Conservation (phyloP, 2,888 invertebrate genomes). For the Phymatocera aterrima region DNA sequence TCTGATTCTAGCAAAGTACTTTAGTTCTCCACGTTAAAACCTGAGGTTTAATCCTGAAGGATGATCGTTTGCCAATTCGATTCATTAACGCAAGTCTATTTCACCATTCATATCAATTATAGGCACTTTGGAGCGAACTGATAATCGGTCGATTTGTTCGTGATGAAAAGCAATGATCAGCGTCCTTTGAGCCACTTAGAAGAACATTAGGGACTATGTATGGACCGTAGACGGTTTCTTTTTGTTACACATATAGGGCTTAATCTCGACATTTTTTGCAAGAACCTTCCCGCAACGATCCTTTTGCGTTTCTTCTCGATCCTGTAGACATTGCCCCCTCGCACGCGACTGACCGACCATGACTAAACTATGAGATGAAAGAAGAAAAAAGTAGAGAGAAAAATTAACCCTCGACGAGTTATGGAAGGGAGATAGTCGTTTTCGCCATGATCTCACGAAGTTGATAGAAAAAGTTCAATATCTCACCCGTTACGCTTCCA, state of each 20-base stretch:
- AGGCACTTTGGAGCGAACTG: not conserved
- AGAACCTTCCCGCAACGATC: slow-evolving; percentile 1
- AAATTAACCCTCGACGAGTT: slow-evolving; percentile 2
- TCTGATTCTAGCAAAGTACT: slow-evolving; percentile 11
- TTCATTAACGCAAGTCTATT: not conserved
- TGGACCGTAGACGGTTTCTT: not conserved
- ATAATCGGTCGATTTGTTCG: not conserved
- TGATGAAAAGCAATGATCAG: not conserved
- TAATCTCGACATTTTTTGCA: not conserved
- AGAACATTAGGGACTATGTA: not conserved
- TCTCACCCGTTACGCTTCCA: too few relatives aligned
- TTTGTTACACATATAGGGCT: not conserved
- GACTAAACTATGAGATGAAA: not conserved
- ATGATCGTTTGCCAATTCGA: not conserved
- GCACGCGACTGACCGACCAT: not conserved
- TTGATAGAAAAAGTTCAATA: slow-evolving; percentile 17
- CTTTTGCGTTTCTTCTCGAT: not conserved
- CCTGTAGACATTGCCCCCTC: not conserved
- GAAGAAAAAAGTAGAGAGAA: not conserved
- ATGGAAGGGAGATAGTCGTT: not conserved
- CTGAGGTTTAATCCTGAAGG: slow-evolving; percentile 17
- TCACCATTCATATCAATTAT: slow-evolving; percentile 6
- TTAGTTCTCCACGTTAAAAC: not conserved
- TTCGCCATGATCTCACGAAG: slow-evolving; percentile 13
- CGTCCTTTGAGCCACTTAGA: not conserved